Conservation (phyloP, 2,797 vertebrate genomes). For the Eptatretus atami region DNA sequence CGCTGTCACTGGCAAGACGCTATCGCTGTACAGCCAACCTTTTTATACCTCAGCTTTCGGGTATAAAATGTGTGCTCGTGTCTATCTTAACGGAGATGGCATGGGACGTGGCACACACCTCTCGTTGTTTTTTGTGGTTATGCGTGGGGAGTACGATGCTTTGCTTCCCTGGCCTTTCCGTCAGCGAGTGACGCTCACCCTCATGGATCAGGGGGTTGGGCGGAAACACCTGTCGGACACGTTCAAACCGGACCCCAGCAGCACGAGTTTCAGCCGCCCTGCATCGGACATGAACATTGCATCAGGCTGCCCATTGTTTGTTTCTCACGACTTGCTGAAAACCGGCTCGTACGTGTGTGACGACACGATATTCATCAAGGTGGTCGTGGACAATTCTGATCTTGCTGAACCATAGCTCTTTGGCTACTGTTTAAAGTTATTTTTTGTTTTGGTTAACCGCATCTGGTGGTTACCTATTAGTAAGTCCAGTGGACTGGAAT, state of each 20-base stretch:
- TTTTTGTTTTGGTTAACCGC: no score
- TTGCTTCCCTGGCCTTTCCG: constrained; percentile 7
- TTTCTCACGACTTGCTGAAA: neutral
- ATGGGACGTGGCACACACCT: constrained; percentile 7
- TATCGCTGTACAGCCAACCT: constrained; percentile 7
- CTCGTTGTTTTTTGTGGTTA: constrained; percentile 7
- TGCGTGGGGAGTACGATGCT: constrained; percentile 5
- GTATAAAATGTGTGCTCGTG: constrained; percentile 7
- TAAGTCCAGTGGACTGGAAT: no score
- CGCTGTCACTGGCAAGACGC: neutral
- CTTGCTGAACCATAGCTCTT: neutral
- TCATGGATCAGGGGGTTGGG: neutral
- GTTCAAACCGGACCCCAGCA: constrained; percentile 7
- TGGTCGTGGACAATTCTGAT: neutral
- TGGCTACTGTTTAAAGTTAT: no score
- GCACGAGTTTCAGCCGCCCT: constrained; percentile 3
- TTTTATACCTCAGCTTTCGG: constrained; percentile 7
- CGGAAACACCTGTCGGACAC: constrained; percentile 6
- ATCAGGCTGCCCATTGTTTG: constrained; percentile 6
- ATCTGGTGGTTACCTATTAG: no score
- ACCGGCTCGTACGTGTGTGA: constrained; percentile 6
- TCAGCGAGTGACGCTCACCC: constrained; percentile 6
- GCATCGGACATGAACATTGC: constrained; percentile 5
- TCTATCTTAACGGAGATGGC: constrained; percentile 7
- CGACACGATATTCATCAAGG: constrained; percentile 8